phyloP scores from a whole-genome alignment of 2,888 invertebrate genomes.

The Capitulum mitella region DNA sequence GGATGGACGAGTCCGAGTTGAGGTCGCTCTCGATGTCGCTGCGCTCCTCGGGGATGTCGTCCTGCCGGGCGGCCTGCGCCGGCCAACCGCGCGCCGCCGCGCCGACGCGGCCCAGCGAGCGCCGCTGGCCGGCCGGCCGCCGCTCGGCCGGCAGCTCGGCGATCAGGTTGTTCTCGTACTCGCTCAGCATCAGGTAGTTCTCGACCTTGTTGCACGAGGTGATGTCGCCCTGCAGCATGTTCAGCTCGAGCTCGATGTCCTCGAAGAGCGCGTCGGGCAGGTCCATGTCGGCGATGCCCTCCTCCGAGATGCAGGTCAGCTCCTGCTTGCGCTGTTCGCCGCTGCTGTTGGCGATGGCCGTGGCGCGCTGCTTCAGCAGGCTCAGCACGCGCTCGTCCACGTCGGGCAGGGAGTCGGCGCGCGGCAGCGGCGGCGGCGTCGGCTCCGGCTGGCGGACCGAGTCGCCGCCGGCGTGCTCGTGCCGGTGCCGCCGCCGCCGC shows the following conservation, averaged over 20 bases:
- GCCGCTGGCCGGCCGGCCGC: not conserved
- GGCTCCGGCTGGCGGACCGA: not conserved
- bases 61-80: not conserved
- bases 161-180: conserved; percentile 75
- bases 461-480: conserved; percentile 28
- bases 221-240: conserved; percentile 38
- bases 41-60: not conserved
- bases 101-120: not conserved
- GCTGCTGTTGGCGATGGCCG: conserved; percentile 4
- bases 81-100: no score
- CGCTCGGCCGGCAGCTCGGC: conserved; percentile 58
- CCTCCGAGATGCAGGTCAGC: conserved; percentile 54
- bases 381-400: not conserved
- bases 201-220: conserved; percentile 56
- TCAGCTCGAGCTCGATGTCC: conserved; percentile 56
- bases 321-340: conserved; percentile 33
- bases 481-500: conserved; percentile 32
- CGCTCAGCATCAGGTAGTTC: conserved; percentile 75
- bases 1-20: not conserved
- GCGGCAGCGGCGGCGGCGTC: not conserved
- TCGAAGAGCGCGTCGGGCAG: conserved; percentile 69
- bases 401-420: conserved; percentile 4
- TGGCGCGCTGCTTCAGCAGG: conserved; percentile 3
- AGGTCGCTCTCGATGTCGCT: not conserved
- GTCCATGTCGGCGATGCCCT: conserved; percentile 74